Conservation (phyloP, 2,888 invertebrate genomes). For the Neelides folsomi region DNA sequence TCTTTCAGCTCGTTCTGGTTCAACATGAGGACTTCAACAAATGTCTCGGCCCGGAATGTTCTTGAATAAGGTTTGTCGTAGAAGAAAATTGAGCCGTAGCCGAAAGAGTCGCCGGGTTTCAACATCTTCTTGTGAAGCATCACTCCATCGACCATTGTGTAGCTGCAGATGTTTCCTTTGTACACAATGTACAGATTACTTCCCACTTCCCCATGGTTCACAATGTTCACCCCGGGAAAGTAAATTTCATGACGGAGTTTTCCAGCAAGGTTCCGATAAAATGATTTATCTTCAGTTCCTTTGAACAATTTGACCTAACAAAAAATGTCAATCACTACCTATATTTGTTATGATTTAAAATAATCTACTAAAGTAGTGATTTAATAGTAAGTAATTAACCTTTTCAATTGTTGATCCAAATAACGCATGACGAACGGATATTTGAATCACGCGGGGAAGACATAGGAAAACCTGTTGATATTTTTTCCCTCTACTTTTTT, state of each 20-base stretch:
- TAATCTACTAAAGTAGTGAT: too few species aligned
- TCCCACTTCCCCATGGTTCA: conserved; percentile 23
- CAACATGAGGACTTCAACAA: conserved; percentile 21
- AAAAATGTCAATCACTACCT: too few species aligned
- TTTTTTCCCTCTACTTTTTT: too few species aligned
- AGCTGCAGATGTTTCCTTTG: conserved; percentile 22
- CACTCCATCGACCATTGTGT: conserved; percentile 9
- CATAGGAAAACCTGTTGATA: too few species aligned
- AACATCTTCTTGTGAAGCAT: conserved; percentile 14
- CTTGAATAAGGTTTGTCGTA: conserved; percentile 21
- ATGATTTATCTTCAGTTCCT: not conserved
- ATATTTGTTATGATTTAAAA: too few species aligned
- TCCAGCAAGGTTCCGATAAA: conserved; percentile 16
- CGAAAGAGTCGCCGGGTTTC: conserved; percentile 21
- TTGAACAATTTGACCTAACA: not conserved
- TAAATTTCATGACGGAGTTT: conserved; percentile 16
- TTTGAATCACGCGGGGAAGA: too few species aligned
- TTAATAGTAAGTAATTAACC: too few species aligned
- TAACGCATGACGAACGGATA: too few species aligned
- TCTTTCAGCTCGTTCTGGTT: conserved; percentile 12
- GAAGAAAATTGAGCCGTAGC: conserved; percentile 19
- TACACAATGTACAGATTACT: conserved; percentile 20
- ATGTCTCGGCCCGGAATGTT: conserved; percentile 22
- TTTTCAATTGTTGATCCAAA: too few species aligned
- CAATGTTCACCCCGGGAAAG: conserved; percentile 23